Base-by-base conservation (phyloP, 2,113 vertebrate genomes). In the Gallinago paraguaiae region DNA sequence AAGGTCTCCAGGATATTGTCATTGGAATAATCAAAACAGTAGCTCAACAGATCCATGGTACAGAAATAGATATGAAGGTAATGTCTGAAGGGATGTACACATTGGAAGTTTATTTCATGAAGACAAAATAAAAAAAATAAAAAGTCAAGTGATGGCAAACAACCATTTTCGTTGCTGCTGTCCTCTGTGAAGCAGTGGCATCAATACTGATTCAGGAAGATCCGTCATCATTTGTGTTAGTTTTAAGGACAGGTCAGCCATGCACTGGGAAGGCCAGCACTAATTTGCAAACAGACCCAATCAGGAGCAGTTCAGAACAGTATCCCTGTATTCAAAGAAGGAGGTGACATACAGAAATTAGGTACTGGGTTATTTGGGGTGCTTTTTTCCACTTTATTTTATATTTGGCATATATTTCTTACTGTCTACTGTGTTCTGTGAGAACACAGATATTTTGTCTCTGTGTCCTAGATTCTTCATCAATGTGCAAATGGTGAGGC, bases 41-140 rank as follows among this genome's bases (percentile, higher is more conserved):
- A 41, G 99, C 99, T 68, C 99, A 99, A 10, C 99, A 99, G 96
- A 99, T 99, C 96, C 99, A 99, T 2, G 99, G 99, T 90, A 99
- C 99, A 23, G 99, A 99, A 97, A 99, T 99, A 75, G 99, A 99
- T 96, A 99, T 99, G 99, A 99, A 99, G 99, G 99, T 99, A 97
- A 97, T 93, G 39, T 70, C 69, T 67, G 48, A 53, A 33, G 14
- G 0, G 1, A 11, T 60, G n/a, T 17, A 13, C 7, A 9, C 18
- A 31, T 20, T 48, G 48, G 61, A 76, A 13, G 31, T 51, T 71
- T 30, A 8, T 37, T 39, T 27, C 65, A 19, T 5, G 56, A 43
- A n/a, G 16, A 53, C 10, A 45, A 70, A 86, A 35, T 3, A 8
- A 72, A 65, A 78, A 82, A 86, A 78, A 85, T 65, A 16, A 30